Percentiles rank a stretch among this genome's conserved stretches.
phyloP scores from a whole-genome alignment of 2,888 invertebrate species.

The Cetonia aurata region DNA sequence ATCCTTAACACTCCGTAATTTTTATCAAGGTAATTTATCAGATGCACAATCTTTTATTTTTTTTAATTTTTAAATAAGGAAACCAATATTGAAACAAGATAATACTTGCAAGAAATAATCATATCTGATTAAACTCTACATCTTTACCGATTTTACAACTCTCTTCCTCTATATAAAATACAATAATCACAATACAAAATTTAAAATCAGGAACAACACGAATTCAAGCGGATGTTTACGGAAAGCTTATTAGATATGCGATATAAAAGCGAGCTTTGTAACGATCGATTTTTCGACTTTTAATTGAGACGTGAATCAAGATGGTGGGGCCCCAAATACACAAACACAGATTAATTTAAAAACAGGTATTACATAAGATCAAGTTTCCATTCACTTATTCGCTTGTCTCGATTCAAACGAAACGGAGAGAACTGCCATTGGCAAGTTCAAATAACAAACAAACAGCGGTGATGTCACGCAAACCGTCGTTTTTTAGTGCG shows the following conservation, averaged over 20 bases:
- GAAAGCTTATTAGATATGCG: neutral
- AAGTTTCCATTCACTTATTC: slow-evolving; percentile 39
- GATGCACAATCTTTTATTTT: no score
- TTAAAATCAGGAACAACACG: slow-evolving; percentile 9
- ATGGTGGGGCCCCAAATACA: slow-evolving; percentile 27
- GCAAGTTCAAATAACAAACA: slow-evolving; percentile 41
- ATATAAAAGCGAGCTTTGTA: slow-evolving; percentile 1
- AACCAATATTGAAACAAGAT: no score
- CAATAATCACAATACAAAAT: neutral
- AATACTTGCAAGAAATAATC: no score
- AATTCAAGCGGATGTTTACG: slow-evolving; percentile 23
- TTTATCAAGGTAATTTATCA: no score
- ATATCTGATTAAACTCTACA: neutral
- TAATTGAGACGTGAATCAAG: slow-evolving; percentile 12
- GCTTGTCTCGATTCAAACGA: slow-evolving; percentile 28
- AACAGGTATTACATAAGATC: slow-evolving; percentile 41
- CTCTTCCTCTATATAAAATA: neutral
- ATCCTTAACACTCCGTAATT: no score
- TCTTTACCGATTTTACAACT: slow-evolving; percentile 10
- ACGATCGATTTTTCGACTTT: slow-evolving; percentile 18
- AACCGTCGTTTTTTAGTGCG: slow-evolving; percentile 33
- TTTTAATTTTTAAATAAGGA: no score
- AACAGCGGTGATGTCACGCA: slow-evolving; percentile 34
- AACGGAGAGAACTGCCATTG: slow-evolving; percentile 37
- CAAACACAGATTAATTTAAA: slow-evolving; percentile 29